These are phyloP conservation scores for Phalacrocorax brasilianus DNA, from an alignment of 2,113 vertebrate genomes.

Conservation along the genomic window DNA sequence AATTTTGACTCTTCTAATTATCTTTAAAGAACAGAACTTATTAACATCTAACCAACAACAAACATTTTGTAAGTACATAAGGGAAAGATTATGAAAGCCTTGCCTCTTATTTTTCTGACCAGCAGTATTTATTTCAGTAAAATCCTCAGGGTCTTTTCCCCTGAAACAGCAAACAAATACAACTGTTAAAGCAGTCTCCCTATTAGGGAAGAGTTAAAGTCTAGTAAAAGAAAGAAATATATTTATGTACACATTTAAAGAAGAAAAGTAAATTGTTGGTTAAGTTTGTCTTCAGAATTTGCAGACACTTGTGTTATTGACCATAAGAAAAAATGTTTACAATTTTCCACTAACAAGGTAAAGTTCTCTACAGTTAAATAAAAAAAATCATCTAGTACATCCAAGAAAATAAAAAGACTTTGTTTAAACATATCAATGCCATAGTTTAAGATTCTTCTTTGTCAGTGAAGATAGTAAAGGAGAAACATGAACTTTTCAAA, in stretches of 20 bases:
- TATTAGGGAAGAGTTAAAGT: neutral
- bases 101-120: conserved; percentile 53
- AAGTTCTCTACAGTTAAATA: neutral
- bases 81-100: neutral
- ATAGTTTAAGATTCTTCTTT: neutral
- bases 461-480: neutral
- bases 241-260: neutral
- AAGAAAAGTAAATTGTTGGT: neutral
- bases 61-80: neutral
- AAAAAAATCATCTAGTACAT: neutral
- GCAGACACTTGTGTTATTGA: neutral
- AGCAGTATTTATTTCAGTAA: conserved; percentile 22
- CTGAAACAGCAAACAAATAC: conserved; percentile 4
- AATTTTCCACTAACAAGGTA: neutral
- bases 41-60: neutral
- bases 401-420: neutral
- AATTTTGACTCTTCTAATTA: neutral
- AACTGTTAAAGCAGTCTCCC: neutral
- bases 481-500: neutral
- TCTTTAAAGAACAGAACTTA: neutral
- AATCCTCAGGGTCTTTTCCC: neutral
- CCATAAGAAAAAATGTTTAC: neutral
- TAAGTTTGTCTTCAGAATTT: neutral
- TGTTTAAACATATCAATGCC: neutral
- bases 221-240: neutral